Conservation (phyloP, 2,113 vertebrate genomes). For the Orthonyx spaldingii region DNA sequence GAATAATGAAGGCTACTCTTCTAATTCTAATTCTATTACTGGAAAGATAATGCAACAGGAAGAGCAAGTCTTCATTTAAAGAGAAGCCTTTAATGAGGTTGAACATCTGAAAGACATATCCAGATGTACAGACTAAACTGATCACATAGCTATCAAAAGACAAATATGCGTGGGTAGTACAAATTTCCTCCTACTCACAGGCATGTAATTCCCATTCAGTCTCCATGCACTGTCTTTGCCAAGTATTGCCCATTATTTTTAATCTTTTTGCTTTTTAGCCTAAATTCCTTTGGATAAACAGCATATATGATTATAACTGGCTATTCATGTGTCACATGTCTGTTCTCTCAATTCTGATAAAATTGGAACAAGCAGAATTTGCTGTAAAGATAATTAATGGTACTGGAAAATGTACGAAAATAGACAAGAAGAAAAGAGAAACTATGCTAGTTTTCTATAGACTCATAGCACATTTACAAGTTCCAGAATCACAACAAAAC, state of each 20-base stretch:
- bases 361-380: neutral
- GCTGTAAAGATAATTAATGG: neutral
- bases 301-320: neutral
- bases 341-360: neutral
- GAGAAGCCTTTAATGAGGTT: conserved; percentile 15
- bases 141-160: neutral
- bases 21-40: conserved; percentile 27
- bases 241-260: neutral
- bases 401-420: neutral
- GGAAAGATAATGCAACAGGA: conserved; percentile 9
- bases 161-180: neutral
- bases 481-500: neutral
- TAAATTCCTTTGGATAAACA: neutral
- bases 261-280: neutral
- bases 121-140: neutral
- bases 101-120: conserved; percentile 20
- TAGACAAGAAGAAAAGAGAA: neutral
- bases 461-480: neutral
- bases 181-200: neutral
- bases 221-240: neutral
- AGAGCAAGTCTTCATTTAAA: neutral
- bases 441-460: neutral
- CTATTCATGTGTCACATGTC: neutral
- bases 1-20: neutral
- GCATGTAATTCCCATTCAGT: neutral